A percentile compares a stretch with the other conserved stretches of the same genome.
Conservation (phyloP, 2,888 invertebrate genomes). For the Athrips mouffetella region DNA sequence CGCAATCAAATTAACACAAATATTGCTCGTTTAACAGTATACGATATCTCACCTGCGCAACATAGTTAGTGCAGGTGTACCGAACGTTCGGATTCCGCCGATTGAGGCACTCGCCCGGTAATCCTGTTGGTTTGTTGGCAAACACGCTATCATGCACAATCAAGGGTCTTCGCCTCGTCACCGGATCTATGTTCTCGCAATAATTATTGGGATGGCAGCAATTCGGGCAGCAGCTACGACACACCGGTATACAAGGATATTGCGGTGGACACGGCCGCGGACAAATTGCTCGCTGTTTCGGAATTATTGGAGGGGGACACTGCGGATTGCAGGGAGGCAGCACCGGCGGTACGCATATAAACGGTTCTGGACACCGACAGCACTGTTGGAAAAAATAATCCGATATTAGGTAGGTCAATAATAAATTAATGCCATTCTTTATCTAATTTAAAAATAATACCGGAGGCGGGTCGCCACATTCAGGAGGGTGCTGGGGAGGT, state of each 20-base stretch:
- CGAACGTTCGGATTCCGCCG: slow-evolving; percentile 51
- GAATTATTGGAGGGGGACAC: slow-evolving; percentile 73
- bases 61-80: slow-evolving; percentile 53
- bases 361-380: slow-evolving; percentile 62
- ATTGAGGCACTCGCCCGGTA: slow-evolving; percentile 46
- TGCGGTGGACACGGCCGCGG: slow-evolving; percentile 62
- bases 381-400: slow-evolving; percentile 45
- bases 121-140: slow-evolving; percentile 48
- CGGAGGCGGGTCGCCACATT: slow-evolving; percentile 63
- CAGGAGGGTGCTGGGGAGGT: slow-evolving; percentile 66
- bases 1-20: too few species aligned
- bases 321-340: slow-evolving; percentile 69
- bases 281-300: slow-evolving; percentile 68
- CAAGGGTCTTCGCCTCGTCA: slow-evolving; percentile 76
- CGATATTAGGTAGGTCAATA: background rate
- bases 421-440: background rate
- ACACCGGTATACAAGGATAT: slow-evolving; percentile 70
- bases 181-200: slow-evolving; percentile 66
- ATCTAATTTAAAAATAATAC: slow-evolving; percentile 31
- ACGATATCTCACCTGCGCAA: slow-evolving; percentile 44
- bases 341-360: slow-evolving; percentile 61
- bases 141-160: slow-evolving; percentile 78
- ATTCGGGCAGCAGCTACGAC: slow-evolving; percentile 64
- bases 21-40: background rate
- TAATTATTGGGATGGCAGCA: too few species aligned